These are phyloP conservation scores for Polymixis lichenea DNA, from an alignment of 2,888 invertebrate species.

Conservation along the genomic window DNA sequence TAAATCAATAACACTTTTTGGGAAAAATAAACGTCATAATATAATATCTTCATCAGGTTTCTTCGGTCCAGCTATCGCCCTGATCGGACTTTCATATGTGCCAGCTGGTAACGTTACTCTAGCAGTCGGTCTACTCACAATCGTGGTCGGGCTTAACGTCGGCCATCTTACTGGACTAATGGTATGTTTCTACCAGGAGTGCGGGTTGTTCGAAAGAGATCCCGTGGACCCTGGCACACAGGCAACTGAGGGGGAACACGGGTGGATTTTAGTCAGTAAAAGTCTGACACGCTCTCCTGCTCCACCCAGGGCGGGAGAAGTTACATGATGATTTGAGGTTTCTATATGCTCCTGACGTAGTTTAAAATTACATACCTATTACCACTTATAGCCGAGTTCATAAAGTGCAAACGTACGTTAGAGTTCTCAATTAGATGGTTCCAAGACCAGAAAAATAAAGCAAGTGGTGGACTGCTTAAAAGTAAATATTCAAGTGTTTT, in stretches of 20 bases:
- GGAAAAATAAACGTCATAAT: neutral
- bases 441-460: neutral
- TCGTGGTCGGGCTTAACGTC: slow-evolving; percentile 93
- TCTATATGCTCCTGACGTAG: neutral
- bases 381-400: neutral
- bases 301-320: too few relatives aligned
- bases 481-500: neutral
- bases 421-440: neutral
- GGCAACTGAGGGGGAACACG: too few relatives aligned
- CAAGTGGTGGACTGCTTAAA: neutral
- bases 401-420: neutral
- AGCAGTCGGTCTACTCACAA: slow-evolving; percentile 91
- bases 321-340: too few relatives aligned
- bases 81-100: slow-evolving; percentile 91
- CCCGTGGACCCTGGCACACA: too few relatives aligned
- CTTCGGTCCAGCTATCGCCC: slow-evolving; percentile 92
- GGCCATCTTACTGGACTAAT: slow-evolving; percentile 93
- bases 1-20: neutral
- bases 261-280: too few relatives aligned
- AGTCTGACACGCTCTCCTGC: too few relatives aligned
- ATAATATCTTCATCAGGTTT: slow-evolving; percentile 81
- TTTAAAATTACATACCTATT: neutral
- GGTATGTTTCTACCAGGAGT: too few relatives aligned
- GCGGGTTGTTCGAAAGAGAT: too few relatives aligned
- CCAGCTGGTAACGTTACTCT: slow-evolving; percentile 84